Base-by-base conservation (phyloP, 2,113 vertebrate species). In the Camelus bactrianus region DNA sequence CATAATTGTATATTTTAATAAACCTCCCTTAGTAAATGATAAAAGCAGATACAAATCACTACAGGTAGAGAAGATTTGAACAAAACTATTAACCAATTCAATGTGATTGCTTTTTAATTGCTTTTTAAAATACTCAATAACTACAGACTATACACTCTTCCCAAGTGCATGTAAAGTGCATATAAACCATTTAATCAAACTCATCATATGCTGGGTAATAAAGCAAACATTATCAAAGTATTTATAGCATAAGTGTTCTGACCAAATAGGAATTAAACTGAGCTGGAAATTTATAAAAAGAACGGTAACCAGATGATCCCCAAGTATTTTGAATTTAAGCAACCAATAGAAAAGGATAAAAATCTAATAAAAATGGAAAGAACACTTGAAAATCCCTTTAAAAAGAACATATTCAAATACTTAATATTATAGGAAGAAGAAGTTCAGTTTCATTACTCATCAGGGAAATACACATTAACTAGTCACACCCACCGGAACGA, bases 271-370 rank as follows among this genome's bases (percentile, higher is more conserved):
- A 94, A 72, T 65, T 35, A 76, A 95, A 87, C 2, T n/a, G 79
- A 65, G n/a, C 35, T 52, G 20, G 6, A 75, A 91, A 84, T 79
- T 54, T 94, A 60, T 28, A 56, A 38, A 89, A 70, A 69, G 19
- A 24, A 62, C 52, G 2, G 14, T 13, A 79, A 22, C 20, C 2
- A 77, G 42, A 65, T 54, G 9, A 83, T 38, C 14, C 35, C 16
- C 64, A 60, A 38, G 17, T 73, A 52, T 67, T 84, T 73, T 26
- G 5, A 83, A 62, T 88, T 88, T 77, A 73, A 82, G 1, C 14
- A 64, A 82, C 81, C 48, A 91, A 52, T 87, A 35, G 88, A 91
- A 70, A 92, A 73, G 26, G 3, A 46, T 24, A 35, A 89, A 91
- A 65, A 85, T 24, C 16, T 7, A 56, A 60, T 46, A 46, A 54